These are phyloP conservation scores for Sturnira hondurensis DNA, from an alignment of 2,113 vertebrate genomes.

Conservation along the genomic window DNA sequence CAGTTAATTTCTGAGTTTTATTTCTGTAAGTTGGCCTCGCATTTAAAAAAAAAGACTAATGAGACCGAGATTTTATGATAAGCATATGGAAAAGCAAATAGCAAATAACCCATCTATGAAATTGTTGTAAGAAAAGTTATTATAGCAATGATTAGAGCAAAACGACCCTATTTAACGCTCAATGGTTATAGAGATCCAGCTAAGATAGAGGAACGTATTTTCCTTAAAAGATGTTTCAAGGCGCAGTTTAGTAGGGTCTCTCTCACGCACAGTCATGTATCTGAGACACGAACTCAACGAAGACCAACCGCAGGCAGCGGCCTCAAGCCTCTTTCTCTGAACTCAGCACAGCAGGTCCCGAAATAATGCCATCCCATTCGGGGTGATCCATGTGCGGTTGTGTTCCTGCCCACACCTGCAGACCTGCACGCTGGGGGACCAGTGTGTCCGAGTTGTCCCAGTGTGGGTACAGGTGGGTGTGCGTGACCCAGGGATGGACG, in stretches of 20 bases:
- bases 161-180: neutral
- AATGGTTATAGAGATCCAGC: neutral
- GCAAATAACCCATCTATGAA: neutral
- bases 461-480: neutral
- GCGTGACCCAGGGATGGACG: neutral
- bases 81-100: neutral
- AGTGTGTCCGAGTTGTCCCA: neutral
- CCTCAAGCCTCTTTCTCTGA: neutral
- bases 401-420: neutral
- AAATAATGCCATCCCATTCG: fast-evolving
- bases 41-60: neutral
- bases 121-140: neutral
- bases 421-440: neutral
- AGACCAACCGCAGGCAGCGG: fast-evolving
- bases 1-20: slow-evolving; percentile 2
- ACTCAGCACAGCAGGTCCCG: neutral
- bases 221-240: neutral
- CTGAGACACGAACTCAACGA: neutral
- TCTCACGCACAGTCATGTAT: fast-evolving
- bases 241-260: neutral
- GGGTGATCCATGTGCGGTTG: neutral
- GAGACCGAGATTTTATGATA: neutral
- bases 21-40: neutral
- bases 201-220: neutral
- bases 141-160: neutral